These are phyloP conservation scores for Strigamia transsilvanica DNA, from an alignment of 2,888 invertebrate species.

Conservation along the genomic window DNA sequence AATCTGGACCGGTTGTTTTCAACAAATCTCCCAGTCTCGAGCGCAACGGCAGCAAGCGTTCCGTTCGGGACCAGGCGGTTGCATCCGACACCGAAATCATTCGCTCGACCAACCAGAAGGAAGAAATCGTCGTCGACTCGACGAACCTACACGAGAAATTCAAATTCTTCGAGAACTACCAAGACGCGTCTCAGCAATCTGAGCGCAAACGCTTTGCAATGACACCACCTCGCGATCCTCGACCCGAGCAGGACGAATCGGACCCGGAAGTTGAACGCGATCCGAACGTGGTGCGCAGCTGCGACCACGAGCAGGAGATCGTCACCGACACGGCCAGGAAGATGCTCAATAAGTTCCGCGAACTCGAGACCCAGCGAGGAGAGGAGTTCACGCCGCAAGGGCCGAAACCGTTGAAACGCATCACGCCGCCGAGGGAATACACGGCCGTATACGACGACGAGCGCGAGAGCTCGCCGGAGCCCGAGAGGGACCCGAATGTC, in stretches of 20 bases:
- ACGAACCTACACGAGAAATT: constrained; percentile 85
- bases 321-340: constrained; percentile 79
- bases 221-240: constrained; percentile 84
- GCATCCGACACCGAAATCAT: constrained; percentile 71
- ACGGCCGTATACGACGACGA: constrained; percentile 62
- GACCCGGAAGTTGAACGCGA: constrained; percentile 78
- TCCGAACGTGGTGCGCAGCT: constrained; percentile 75
- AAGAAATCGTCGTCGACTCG: constrained; percentile 75
- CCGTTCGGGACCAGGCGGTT: constrained; percentile 48
- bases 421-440: constrained; percentile 86
- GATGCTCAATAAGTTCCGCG: constrained; percentile 87
- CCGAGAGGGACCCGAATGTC: constrained; percentile 62
- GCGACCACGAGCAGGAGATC: constrained; percentile 67
- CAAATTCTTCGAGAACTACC: constrained; percentile 90
- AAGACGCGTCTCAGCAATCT: constrained; percentile 71
- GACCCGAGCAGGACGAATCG: constrained; percentile 71
- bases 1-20: constrained; percentile 59
- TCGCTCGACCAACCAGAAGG: constrained; percentile 73
- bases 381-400: constrained; percentile 65
- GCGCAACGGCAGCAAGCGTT: neutral
- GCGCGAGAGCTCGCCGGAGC: constrained; percentile 59
- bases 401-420: constrained; percentile 84
- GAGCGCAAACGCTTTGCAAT: constrained; percentile 78
- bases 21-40: constrained; percentile 57
- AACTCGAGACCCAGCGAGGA: constrained; percentile 78